A percentile compares a stretch with the other conserved stretches of the same genome.
Evolutionary conservation across 23 tunicate genomes (phyloP).

Genomic region (Pegea sp.): DNA sequence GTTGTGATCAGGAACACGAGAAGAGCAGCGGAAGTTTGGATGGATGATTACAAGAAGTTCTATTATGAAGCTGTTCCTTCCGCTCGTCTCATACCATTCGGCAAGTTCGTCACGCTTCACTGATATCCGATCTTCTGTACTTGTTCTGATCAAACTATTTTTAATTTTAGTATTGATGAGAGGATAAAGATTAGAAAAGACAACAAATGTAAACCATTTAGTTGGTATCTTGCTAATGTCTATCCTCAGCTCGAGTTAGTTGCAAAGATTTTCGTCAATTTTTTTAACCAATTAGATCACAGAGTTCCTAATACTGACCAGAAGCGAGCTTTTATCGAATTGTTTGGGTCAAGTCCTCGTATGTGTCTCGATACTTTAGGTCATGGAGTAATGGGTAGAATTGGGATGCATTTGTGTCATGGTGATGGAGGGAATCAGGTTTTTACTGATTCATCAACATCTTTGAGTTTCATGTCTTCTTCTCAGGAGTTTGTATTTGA

Average conservation of each 20-base stretch:
- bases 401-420: no score
- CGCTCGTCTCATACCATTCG: constrained; percentile 63
- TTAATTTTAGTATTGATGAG: constrained; percentile 36
- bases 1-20: constrained; percentile 45
- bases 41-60: constrained; percentile 84
- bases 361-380: neutral
- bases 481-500: no score
- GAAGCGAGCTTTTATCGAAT: no score
- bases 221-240: constrained; percentile 81
- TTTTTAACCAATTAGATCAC: no score
- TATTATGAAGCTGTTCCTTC: constrained; percentile 94
- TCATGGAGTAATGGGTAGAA: neutral
- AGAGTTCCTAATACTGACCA: no score
- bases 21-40: constrained; percentile 95
- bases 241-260: constrained; percentile 74
- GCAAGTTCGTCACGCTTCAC: constrained; percentile 70
- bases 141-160: neutral
- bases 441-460: no score
- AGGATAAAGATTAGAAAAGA: constrained; percentile 37
- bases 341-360: neutral
- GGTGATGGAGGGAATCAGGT: neutral
- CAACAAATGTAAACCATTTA: constrained; percentile 80
- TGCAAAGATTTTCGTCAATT: no score
- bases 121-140: no score
- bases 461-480: no score